Evolutionary conservation across 2,113 vertebrate genomes (phyloP), one percentile per base, ranked within the genome.

Genomic region (Zosterops borbonicus): DNA sequence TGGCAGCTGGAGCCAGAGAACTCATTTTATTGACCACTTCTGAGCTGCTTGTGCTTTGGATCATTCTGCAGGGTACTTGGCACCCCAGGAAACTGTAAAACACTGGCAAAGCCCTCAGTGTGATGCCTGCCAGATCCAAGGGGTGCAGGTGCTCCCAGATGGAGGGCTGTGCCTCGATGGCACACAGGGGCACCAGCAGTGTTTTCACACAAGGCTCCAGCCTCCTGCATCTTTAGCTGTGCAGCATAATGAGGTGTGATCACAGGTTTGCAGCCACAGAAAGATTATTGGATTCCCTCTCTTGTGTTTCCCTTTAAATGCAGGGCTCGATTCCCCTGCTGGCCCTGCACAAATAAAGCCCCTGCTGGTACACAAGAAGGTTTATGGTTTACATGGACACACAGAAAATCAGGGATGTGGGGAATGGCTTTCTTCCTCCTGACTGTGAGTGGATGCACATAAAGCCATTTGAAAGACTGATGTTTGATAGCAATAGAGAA

Each of bases 401-500:
- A 4, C 37, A 58, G 59, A 28, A 46, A 59, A 24, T 22, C 76
- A 41, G 71, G 5, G 16, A 16, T 44, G 42, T 25, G 44, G 74
- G 73, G 70, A 93, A 94, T 49, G 65, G 33, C 60, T 95, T 75
- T 62, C 71, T 33, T 85, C 82, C 84, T 55, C 76, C 60, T 91
- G 77, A n/a, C n/a, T 65, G 41, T 33, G 52, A 89, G 82, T 14
- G 25, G 74, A 84, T 58, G 82, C 88, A 65, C 87, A 86, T 41
- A 92, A 96, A 92, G 42, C 78, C 68, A 15, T 94, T 81, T 16
- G 59, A 88, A 93, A 96, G 88, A 67, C 62, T 69, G 67, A 92
- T 76, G 67, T 64, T 64, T 63, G 77, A 42, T 75, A 94, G 84
- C 49, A n/a, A 67, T 23, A 64, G 14, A 82, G 90, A 75, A 77